Evolutionary conservation across 2,113 vertebrate species (phyloP).

Genomic region (Micromys minutus): DNA sequence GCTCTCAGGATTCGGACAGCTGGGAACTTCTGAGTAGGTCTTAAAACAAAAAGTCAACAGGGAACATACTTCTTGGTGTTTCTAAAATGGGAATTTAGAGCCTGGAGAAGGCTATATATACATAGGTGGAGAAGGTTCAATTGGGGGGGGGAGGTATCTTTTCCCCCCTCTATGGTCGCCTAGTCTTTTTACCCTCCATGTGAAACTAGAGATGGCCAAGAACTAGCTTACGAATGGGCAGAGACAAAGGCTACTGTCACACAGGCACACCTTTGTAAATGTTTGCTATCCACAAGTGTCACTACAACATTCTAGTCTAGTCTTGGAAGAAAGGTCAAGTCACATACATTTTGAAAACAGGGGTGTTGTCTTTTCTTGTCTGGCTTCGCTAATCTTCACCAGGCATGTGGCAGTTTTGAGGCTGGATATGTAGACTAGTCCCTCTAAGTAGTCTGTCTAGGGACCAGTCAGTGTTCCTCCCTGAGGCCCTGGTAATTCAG

Average conservation of each 20-base stretch:
- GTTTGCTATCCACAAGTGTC: not conserved
- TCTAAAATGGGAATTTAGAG: not conserved
- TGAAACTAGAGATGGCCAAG: not conserved
- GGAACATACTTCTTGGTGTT: not conserved
- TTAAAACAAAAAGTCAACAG: slow-evolving; percentile 41
- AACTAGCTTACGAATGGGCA: not conserved
- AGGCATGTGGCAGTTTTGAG: not conserved
- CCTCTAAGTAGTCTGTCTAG: not conserved
- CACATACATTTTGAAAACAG: not conserved
- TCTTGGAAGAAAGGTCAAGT: slow-evolving; percentile 19
- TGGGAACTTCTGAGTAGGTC: not conserved
- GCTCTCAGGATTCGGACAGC: not conserved
- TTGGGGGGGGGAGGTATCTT: not conserved
- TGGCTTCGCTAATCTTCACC: not conserved
- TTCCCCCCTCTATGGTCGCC: not conserved
- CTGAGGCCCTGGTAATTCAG: no score
- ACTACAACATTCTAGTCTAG: not conserved
- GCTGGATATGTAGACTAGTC: not conserved
- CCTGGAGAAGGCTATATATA: not conserved
- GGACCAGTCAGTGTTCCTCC: not conserved
- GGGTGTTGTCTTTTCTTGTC: not conserved
- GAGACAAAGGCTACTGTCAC: not conserved
- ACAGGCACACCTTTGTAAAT: not conserved
- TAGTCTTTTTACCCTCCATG: not conserved
- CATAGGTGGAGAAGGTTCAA: not conserved